A percentile compares a stretch with the other conserved stretches of the same genome.
Conservation (phyloP, 1,140 invertebrate species). For the Ooceraea biroi region DNA sequence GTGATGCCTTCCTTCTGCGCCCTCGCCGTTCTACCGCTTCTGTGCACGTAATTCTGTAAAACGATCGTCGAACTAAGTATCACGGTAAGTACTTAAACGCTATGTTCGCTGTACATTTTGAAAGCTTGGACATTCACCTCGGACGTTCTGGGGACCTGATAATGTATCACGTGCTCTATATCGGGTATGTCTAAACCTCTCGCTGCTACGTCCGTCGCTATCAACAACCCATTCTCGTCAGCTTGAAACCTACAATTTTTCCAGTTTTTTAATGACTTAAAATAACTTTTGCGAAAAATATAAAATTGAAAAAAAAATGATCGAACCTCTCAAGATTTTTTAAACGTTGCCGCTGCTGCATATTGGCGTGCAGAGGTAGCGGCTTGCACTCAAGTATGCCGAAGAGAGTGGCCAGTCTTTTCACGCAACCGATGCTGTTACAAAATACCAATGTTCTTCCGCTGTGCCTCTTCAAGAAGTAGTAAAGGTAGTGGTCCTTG, state of each 20-base stretch:
- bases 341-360: constrained; percentile 97
- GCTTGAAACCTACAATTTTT: constrained; percentile 90
- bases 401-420: constrained; percentile 93
- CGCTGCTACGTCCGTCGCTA: constrained; percentile 99
- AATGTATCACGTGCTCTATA: constrained; percentile 98
- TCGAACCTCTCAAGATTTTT: constrained; percentile 95
- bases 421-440: constrained; percentile 98
- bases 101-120: not conserved
- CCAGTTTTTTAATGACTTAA: not conserved
- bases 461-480: constrained; percentile 94
- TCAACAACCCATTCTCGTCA: constrained; percentile 91
- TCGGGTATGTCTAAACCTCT: constrained; percentile 98
- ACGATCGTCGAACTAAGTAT: constrained; percentile 43
- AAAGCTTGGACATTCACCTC: constrained; percentile 88
- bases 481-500: constrained; percentile 97
- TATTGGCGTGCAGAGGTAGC: constrained; percentile 96
- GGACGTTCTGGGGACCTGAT: constrained; percentile 97
- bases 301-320: not conserved
- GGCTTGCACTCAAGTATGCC: constrained; percentile 92
- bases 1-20: constrained; percentile 95
- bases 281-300: too few species aligned
- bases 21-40: constrained; percentile 98
- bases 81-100: not conserved
- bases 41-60: constrained; percentile 95
- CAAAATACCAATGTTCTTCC: constrained; percentile 98